Evolutionary conservation across 2,797 vertebrate genomes (phyloP).

Genomic region (Lithobates pipiens): DNA sequence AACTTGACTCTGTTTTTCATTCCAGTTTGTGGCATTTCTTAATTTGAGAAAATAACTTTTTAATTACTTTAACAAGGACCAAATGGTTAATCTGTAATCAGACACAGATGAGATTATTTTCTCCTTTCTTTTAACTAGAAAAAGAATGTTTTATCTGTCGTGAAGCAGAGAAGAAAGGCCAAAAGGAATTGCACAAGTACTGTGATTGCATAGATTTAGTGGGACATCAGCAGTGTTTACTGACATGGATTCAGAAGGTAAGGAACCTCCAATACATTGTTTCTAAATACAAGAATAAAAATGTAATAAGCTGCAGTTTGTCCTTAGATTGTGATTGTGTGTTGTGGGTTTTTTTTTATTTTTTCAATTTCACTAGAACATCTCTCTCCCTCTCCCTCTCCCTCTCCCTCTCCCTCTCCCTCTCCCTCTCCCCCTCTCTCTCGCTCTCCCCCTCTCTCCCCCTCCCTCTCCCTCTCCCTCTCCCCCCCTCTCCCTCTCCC

Average conservation of each 20-base stretch:
- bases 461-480: too few relatives aligned
- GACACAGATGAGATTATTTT: slow-evolving; percentile 70
- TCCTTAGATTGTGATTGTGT: too few relatives aligned
- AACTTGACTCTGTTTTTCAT: slow-evolving; percentile 77
- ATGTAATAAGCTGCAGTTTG: too few relatives aligned
- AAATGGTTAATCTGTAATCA: slow-evolving; percentile 78
- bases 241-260: slow-evolving; percentile 77
- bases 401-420: too few relatives aligned
- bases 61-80: slow-evolving; percentile 78
- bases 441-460: too few relatives aligned
- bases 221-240: slow-evolving; percentile 73
- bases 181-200: slow-evolving; percentile 77
- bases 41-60: slow-evolving; percentile 78
- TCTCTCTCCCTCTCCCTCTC: too few relatives aligned
- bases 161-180: slow-evolving; percentile 75
- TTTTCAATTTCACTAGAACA: too few relatives aligned
- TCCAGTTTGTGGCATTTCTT: slow-evolving; percentile 75
- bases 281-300: neutral
- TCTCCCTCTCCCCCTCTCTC: too few relatives aligned
- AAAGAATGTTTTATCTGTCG: slow-evolving; percentile 85
- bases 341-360: too few relatives aligned
- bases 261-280: slow-evolving; percentile 5
- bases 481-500: too few relatives aligned
- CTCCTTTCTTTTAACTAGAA: slow-evolving; percentile 77
- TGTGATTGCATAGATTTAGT: slow-evolving; percentile 77